A percentile compares a stretch with the other conserved stretches of the same genome.
phyloP scores from a whole-genome alignment of 64 coral and sea anemone genomes.

The Hydrozoanthus tunicans region DNA sequence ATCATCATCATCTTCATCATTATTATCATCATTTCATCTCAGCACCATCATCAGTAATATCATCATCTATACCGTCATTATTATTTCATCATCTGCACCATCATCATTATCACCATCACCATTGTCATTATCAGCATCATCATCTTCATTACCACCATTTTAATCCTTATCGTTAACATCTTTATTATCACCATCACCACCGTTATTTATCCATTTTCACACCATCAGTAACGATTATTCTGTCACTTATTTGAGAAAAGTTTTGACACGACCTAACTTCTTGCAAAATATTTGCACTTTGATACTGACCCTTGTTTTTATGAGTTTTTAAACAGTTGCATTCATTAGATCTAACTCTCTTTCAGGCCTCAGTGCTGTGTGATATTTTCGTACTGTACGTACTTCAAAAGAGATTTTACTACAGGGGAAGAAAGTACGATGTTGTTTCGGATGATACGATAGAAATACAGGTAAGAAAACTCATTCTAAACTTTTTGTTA shows the following conservation, averaged over 20 bases:
- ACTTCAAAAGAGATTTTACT: constrained; percentile 31
- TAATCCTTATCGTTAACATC: not conserved
- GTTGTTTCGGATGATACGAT: constrained; percentile 29
- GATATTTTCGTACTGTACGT: constrained; percentile 54
- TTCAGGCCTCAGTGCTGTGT: constrained; percentile 35
- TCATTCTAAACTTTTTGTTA: not conserved
- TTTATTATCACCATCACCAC: not conserved
- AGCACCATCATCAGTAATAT: too few species aligned
- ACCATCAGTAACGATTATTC: too few species aligned
- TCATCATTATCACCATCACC: not conserved
- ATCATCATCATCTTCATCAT: not conserved
- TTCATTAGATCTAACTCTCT: not conserved
- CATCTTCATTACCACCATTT: not conserved
- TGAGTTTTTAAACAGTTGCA: not conserved
- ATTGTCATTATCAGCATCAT: not conserved
- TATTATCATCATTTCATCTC: not conserved
- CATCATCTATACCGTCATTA: not conserved
- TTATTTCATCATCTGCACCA: not conserved
- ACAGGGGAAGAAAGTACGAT: constrained; percentile 43
- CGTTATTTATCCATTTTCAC: not conserved
- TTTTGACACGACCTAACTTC: not conserved
- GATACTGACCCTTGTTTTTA: not conserved
- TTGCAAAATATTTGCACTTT: not conserved
- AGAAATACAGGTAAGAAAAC: constrained; percentile 7
- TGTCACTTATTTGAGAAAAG: not conserved